phyloP scores from a whole-genome alignment of 2,113 vertebrate species.

The Craseonycteris thonglongyai region DNA sequence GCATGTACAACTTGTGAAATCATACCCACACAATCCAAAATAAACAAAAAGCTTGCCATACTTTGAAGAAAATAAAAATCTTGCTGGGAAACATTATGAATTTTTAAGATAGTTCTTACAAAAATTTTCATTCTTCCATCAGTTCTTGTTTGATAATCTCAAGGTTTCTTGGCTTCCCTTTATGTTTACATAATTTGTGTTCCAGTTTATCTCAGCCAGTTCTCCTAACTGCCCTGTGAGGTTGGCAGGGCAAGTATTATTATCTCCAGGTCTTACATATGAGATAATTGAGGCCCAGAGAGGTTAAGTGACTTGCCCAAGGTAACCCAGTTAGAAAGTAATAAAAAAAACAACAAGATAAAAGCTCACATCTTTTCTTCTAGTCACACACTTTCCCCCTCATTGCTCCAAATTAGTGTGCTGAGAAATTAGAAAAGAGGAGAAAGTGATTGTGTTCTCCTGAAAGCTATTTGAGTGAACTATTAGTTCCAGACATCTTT shows the following conservation, averaged over 20 bases:
- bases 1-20: not conserved
- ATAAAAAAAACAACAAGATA: slow-evolving; percentile 22
- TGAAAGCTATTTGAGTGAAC: slow-evolving; percentile 36
- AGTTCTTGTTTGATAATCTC: not conserved
- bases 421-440: slow-evolving; percentile 42
- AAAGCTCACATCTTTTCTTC: not conserved
- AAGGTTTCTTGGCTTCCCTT: not conserved
- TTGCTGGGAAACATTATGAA: not conserved
- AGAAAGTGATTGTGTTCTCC: slow-evolving; percentile 32
- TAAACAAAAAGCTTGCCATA: not conserved
- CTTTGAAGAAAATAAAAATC: not conserved
- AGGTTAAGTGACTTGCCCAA: slow-evolving; percentile 18
- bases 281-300: not conserved
- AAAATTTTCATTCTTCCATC: not conserved
- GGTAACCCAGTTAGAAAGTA: slow-evolving; percentile 4
- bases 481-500: slow-evolving; percentile 32
- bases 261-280: not conserved
- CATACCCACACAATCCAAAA: not conserved
- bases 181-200: not conserved
- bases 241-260: not conserved
- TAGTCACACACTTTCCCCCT: not conserved
- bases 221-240: not conserved
- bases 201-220: not conserved
- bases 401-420: not conserved
- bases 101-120: slow-evolving; percentile 8